Conservation (phyloP, 2,888 invertebrate genomes). For the Callosobruchus maculatus region DNA sequence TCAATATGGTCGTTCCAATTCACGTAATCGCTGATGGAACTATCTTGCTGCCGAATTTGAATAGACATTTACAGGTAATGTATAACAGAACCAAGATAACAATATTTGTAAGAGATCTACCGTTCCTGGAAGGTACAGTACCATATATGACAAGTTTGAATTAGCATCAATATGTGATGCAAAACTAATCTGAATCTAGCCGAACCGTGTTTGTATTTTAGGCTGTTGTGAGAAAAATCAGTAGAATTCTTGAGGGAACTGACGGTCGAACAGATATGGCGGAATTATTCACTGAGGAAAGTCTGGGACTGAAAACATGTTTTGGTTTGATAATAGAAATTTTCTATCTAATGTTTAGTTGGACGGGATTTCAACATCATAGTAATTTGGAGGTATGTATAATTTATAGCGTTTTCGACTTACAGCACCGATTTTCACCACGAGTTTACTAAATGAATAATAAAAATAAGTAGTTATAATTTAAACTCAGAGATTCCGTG, state of each 20-base stretch:
- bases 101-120: too few relatives aligned
- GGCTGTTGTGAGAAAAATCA: conserved; percentile 27
- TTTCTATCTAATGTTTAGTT: conserved; percentile 50
- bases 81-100: neutral
- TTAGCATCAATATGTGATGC: too few relatives aligned
- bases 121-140: too few relatives aligned
- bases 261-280: conserved; percentile 58
- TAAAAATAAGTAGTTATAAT: too few relatives aligned
- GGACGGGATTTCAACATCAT: conserved; percentile 50
- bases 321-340: conserved; percentile 46
- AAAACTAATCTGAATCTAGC: too few relatives aligned
- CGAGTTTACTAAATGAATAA: too few relatives aligned
- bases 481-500: too few relatives aligned
- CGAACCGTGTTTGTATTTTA: conserved; percentile 36
- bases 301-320: conserved; percentile 50
- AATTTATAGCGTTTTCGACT: neutral
- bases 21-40: conserved; percentile 44
- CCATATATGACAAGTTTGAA: too few relatives aligned
- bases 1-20: conserved; percentile 38
- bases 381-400: conserved; percentile 32
- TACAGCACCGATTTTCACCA: too few relatives aligned
- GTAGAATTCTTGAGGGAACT: conserved; percentile 50
- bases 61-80: conserved; percentile 25
- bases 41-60: conserved; percentile 50
- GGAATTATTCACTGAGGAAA: conserved; percentile 54